These are phyloP conservation scores for Myathropa florea DNA, from an alignment of 2,888 invertebrate species.

Conservation along the genomic window DNA sequence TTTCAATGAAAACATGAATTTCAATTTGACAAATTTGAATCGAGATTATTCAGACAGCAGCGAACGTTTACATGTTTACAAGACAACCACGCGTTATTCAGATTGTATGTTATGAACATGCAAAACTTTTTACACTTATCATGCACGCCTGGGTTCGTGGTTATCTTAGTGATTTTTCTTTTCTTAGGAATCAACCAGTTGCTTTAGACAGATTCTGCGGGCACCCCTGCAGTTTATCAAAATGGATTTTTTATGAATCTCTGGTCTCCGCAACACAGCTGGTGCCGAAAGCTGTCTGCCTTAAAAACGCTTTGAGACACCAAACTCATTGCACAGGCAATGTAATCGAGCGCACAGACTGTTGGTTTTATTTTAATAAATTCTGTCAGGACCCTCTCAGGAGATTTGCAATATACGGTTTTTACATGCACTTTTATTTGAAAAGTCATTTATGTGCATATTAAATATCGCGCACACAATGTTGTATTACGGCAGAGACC, in stretches of 20 bases:
- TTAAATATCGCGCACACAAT: background rate
- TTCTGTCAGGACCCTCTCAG: background rate
- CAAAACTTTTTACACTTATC: background rate
- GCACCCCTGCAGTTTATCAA: background rate
- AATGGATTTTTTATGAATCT: background rate
- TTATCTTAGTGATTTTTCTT: background rate
- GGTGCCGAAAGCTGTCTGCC: background rate
- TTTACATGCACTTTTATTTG: background rate
- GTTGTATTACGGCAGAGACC: background rate
- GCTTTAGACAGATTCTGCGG: background rate
- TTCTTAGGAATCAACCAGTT: background rate
- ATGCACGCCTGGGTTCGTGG: background rate
- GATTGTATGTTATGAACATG: background rate
- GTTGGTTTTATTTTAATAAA: background rate
- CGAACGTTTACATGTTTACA: background rate
- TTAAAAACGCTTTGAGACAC: background rate
- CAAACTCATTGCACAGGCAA: background rate
- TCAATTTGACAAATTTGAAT: conserved; percentile 44
- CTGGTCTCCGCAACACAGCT: background rate
- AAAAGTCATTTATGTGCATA: background rate
- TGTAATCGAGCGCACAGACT: background rate
- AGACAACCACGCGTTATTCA: background rate
- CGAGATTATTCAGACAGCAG: background rate
- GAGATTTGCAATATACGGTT: background rate
- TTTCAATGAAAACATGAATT: conserved; percentile 32